Evolutionary conservation across 2,113 vertebrate genomes (phyloP).

Genomic region (Toxotes chatareus): DNA sequence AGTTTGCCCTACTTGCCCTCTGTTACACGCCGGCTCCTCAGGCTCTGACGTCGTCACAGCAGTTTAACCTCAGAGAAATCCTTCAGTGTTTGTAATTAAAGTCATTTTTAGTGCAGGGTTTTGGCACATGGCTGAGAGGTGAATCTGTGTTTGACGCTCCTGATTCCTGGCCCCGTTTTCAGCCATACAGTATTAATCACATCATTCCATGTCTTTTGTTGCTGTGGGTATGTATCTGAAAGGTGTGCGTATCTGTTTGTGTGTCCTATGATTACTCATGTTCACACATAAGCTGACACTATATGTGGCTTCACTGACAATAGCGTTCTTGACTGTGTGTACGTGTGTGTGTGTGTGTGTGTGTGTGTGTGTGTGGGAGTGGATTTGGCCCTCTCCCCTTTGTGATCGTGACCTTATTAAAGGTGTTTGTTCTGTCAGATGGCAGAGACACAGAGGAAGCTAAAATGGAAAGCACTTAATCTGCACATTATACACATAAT

Average conservation of each 20-base stretch:
- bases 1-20: background rate
- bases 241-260: conserved; percentile 46
- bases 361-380: conserved; percentile 76
- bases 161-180: conserved; percentile 40
- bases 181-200: conserved; percentile 85
- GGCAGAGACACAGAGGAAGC: conserved; percentile 65
- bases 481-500: conserved; percentile 75
- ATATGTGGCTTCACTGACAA: conserved; percentile 69
- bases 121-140: conserved; percentile 55
- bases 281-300: conserved; percentile 67
- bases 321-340: conserved; percentile 37
- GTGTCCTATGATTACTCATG: conserved; percentile 68
- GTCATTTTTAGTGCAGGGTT: conserved; percentile 71
- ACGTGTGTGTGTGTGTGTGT: conserved; percentile 39
- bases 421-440: conserved; percentile 71
- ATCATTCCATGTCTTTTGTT: conserved; percentile 51
- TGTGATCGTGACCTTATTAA: conserved; percentile 88
- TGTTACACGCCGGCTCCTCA: background rate
- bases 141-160: conserved; percentile 36
- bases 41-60: background rate
- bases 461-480: conserved; percentile 74
- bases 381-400: conserved; percentile 91
- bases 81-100: conserved; percentile 29
- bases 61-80: conserved; percentile 20
- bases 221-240: conserved; percentile 37